phyloP scores from a whole-genome alignment of 2,797 vertebrate species.

The Eidolon dupreanum region DNA sequence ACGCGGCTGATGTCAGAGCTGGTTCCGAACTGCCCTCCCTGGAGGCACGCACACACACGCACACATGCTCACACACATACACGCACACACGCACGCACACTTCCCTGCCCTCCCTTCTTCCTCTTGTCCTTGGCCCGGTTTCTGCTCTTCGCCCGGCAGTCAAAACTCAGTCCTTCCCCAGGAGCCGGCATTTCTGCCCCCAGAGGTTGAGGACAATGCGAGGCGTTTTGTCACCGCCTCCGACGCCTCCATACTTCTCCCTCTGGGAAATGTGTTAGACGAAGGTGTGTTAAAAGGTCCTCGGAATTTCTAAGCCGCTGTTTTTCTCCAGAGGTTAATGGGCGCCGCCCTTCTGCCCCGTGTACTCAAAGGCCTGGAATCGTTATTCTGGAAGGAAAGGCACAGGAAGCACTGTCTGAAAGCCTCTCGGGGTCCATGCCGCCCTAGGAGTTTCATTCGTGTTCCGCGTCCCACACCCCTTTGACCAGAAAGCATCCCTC shows the following conservation, averaged over 20 bases:
- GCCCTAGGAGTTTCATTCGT: neutral
- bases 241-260: neutral
- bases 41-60: accelerated
- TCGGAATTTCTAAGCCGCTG: neutral
- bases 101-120: neutral
- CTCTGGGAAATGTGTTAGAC: constrained; percentile 37
- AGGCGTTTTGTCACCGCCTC: neutral
- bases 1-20: accelerated
- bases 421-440: neutral
- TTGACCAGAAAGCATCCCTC: neutral
- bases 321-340: constrained; percentile 65
- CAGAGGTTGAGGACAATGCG: neutral
- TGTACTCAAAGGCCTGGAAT: neutral
- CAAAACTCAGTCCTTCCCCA: neutral
- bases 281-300: neutral
- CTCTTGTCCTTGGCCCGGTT: neutral
- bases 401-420: neutral
- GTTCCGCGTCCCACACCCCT: neutral
- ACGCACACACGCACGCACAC: accelerated
- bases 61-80: too few species aligned
- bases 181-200: neutral
- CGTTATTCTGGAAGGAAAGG: neutral
- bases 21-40: neutral
- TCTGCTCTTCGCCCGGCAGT: neutral
- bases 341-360: neutral